Percentiles rank a stretch among this genome's conserved stretches.
These are phyloP conservation scores for Macrocentrus cingulum DNA, from an alignment of 1,140 invertebrate species.

Conservation along the genomic window DNA sequence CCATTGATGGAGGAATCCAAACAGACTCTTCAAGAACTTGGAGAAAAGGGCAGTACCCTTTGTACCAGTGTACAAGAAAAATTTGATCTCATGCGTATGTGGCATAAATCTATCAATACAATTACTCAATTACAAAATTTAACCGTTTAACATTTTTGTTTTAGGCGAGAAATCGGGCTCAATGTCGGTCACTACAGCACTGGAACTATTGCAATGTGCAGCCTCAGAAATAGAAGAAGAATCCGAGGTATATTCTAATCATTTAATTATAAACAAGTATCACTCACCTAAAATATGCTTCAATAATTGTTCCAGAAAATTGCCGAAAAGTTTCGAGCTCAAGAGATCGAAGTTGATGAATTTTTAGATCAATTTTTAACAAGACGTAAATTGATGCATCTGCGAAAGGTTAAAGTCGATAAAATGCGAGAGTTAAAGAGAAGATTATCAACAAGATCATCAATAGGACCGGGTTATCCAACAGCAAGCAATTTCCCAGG, in stretches of 20 bases:
- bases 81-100: conserved; percentile 68
- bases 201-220: conserved; percentile 81
- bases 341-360: conserved; percentile 72
- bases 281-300: not conserved
- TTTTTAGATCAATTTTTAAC: conserved; percentile 78
- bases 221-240: conserved; percentile 86
- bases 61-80: conserved; percentile 71
- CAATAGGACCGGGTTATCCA: conserved; percentile 46
- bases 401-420: conserved; percentile 81
- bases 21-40: conserved; percentile 67
- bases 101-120: conserved; percentile 27
- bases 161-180: conserved; percentile 69
- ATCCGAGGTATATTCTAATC: conserved; percentile 67
- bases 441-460: conserved; percentile 46
- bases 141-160: conserved; percentile 22
- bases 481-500: conserved; percentile 43
- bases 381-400: conserved; percentile 74
- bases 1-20: conserved; percentile 76
- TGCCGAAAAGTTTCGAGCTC: conserved; percentile 75
- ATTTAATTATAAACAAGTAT: not conserved
- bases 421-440: conserved; percentile 80
- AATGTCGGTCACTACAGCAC: conserved; percentile 75
- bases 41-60: conserved; percentile 68
- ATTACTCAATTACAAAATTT: not conserved
- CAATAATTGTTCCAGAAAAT: conserved; percentile 53